Base-by-base conservation (phyloP, 2,888 invertebrate species). In the Loripinus fragilis region DNA sequence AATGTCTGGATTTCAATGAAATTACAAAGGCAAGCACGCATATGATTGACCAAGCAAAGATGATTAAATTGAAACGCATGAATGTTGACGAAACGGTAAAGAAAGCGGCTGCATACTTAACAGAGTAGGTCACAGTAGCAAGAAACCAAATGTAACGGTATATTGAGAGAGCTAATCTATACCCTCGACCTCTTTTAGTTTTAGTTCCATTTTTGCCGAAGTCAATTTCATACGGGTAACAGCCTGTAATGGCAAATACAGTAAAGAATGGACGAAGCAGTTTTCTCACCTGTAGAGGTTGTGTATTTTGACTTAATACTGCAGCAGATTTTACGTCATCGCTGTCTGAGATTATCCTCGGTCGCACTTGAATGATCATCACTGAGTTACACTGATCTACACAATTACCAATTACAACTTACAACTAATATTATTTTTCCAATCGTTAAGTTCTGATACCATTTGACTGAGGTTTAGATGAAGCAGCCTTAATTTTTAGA, bases 181-280 rank as follows among this genome's bases (percentile, higher is more conserved):
- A 60, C 20, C 7, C 2, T 20, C 60, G 60, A 33, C 60, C 30
- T 60, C 33, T 28, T 7, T 17, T 5, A 2, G 33, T 33, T 3
- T 30, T 17, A 17, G 8, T 30, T 60, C 60, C 60, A 38, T 38
- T 38, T 12, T 38, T 38, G 5, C 5, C 12, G 38, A 38, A 38
- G 30, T 25, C 17, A 15, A n/a, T 15, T 2, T 55, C 33, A 50
- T 70, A 70, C 2, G 50, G 25, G 33, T 70, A 70, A 38, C 70
- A 55, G 8, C 70, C 55, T 25, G 33, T 23, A 15, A 70, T 35
- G 28, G 70, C 45, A 52, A 70, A n/a, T 1, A 2, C 2, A 12
- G 35, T 25, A 17, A 70, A 50, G 15, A n/a, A 20, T 1, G 50
- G 55, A 33, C 41, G 8, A 1, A 70, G n/a, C 52, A 60, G 30